Evolutionary conservation across 2,888 invertebrate genomes (phyloP).

Genomic region (Toxonevra muliebris): DNA sequence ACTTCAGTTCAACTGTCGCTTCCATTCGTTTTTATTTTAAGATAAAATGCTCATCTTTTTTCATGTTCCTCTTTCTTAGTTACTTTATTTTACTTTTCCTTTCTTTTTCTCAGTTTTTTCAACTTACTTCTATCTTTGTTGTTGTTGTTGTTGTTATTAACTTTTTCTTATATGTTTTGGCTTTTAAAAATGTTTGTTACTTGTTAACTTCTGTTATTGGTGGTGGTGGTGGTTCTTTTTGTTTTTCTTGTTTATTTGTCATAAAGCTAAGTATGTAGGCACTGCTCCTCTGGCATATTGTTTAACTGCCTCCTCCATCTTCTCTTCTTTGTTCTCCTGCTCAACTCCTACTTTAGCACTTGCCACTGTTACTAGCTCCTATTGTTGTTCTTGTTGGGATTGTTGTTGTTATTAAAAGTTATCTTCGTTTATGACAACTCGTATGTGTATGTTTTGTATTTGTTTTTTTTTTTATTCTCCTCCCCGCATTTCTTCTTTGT

Average conservation of each 20-base stretch:
- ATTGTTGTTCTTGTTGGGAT: background rate
- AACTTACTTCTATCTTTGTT: background rate
- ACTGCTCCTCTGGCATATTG: constrained; percentile 18
- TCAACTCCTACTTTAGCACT: background rate
- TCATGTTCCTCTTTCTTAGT: background rate
- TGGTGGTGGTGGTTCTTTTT: background rate
- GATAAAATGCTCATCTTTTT: constrained; percentile 1
- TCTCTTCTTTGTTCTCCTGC: background rate
- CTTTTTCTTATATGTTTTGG: background rate
- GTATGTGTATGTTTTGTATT: background rate
- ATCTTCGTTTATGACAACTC: constrained; percentile 25
- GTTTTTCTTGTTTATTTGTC: constrained; percentile 19
- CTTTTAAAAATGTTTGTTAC: background rate
- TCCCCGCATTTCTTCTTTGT: background rate
- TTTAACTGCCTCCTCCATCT: constrained; percentile 9
- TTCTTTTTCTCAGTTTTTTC: background rate
- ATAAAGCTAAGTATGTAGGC: constrained; percentile 25
- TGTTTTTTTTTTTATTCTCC: background rate
- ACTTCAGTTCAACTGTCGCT: too few species aligned
- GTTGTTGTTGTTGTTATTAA: background rate
- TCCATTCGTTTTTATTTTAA: background rate
- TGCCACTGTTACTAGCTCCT: background rate
- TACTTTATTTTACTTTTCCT: background rate
- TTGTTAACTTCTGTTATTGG: background rate
- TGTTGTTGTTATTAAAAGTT: constrained; percentile 22